A percentile compares a stretch with the other conserved stretches of the same genome.
Conservation (phyloP, 2,888 invertebrate genomes). For the Zeuzera pyrina region DNA sequence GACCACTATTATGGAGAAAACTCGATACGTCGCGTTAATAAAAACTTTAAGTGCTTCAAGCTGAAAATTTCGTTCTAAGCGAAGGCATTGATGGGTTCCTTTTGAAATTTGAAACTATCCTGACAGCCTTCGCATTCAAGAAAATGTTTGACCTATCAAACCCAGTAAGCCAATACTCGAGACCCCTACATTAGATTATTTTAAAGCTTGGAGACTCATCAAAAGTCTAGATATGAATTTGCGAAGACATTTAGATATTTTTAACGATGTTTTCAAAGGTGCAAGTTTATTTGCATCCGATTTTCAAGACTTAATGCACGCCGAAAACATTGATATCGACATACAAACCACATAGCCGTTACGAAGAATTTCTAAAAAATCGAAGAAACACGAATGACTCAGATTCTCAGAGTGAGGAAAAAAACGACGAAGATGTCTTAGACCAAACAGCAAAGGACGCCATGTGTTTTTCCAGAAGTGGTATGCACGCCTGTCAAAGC, state of each 20-base stretch:
- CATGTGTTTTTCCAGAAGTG: constrained; percentile 2
- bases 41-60: background rate
- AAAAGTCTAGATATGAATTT: background rate
- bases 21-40: constrained; percentile 2
- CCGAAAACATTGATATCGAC: background rate
- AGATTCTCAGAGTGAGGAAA: constrained; percentile 1
- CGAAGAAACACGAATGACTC: background rate
- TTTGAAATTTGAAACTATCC: constrained; percentile 3
- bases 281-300: background rate
- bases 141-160: constrained; percentile 4
- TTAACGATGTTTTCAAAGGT: background rate
- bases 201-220: background rate
- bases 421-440: background rate
- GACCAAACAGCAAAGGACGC: background rate
- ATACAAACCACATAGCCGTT: background rate
- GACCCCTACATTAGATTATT: background rate
- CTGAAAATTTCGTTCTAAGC: background rate
- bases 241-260: background rate
- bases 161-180: constrained; percentile 1
- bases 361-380: background rate
- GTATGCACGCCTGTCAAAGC: background rate
- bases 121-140: constrained; percentile 3
- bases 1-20: constrained; percentile 1
- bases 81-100: constrained; percentile 3
- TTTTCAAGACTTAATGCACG: background rate